Evolutionary conservation across 2,797 vertebrate species (phyloP), one percentile per base, ranked within the genome.

Genomic region (Sylvilagus floridanus): DNA sequence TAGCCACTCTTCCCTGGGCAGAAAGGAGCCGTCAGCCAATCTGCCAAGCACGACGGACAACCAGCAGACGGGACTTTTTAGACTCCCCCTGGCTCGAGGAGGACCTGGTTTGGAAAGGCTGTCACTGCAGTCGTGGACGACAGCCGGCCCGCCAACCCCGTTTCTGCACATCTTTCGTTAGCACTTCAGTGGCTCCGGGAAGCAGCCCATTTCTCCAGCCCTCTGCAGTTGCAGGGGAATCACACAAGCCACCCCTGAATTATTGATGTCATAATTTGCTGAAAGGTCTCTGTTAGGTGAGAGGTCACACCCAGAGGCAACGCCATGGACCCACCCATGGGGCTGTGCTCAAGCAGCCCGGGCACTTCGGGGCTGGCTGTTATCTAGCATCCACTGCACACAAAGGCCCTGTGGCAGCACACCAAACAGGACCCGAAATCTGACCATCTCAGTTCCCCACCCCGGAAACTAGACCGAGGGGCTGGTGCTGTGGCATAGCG

Each of bases 201-300:
- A 84, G 77, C 42, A 42, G 30, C 52, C 60, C 60, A 79, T 62
- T 62, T 66, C 81, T 83, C 84, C 85, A 81, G 54, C 24, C 28
- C 72, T n/a, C 76, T 26, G 24, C 60, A 96, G n/a, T 83, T 76
- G 24, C 79, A 91, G 60, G 85, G 75, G 85, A 91, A 93, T 50
- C n/a, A 75, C 68, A 81, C n/a, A 66, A 60, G 57, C 73, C 60
- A 52, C 28, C 71, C 88, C 76, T 89, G 92, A 91, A 89, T 66
- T 89, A 79, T 0, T 91, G 84, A 97, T 81, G 54, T 87, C 92
- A 91, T 65, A 88, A 93, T 94, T 93, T 84, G 89, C 32, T 71
- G 68, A 76, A 54, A 91, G 92, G 42, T 66, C 88, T 93, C 79
- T 76, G 7, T 30, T 60, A 96, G 92, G 90, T 94, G 94, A 91